Evolutionary conservation across 2,888 invertebrate genomes (phyloP), one percentile per base, ranked within the genome.

Genomic region (Mythimna ferrago): DNA sequence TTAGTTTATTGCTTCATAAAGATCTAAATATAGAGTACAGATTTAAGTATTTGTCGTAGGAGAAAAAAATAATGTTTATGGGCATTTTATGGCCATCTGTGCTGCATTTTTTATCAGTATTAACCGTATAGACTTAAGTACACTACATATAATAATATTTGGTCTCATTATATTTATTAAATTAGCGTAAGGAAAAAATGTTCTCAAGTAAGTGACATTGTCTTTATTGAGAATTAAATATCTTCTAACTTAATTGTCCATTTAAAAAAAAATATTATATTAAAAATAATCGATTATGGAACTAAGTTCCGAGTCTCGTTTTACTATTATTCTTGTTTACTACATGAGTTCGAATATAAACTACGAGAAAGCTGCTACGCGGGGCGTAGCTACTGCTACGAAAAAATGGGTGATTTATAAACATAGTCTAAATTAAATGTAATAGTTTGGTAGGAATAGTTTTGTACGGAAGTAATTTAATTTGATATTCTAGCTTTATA

Each of bases 1-100:
- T 51, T 53, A 67, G 66, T 88, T 88, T 83, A 88, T 78, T 68
- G 76, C 84, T 67, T 69, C 69, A 72, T 83, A 75, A 76, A 80
- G 26, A 54, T 65, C 51, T 73, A 65, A 73, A 73, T 64, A 78
- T 79, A 73, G 48, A 48, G 53, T 44, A 41, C 51, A 44, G 11
- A 56, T 63, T 51, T 63, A 54, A 63, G 71, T 73, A 57, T 80
- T 62, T 64, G n/a, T n/a, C 61, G 11, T 57, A 53, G 35, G 14
- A 44, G 32, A 61, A 54, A 57, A 67, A 74, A 41, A 48, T 7
- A 19, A 41, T 61, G 19, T 54, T 61, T 78, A 4, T 16, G 14
- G 58, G 35, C 53, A 38, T 54, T 61, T 68, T 69, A 77, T 53
- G n/a, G 58, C 35, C 53, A 26, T 32, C 44, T 1, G 19, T 19